Evolutionary conservation across 2,888 invertebrate species (phyloP).

Genomic region (Lymantria dispar): DNA sequence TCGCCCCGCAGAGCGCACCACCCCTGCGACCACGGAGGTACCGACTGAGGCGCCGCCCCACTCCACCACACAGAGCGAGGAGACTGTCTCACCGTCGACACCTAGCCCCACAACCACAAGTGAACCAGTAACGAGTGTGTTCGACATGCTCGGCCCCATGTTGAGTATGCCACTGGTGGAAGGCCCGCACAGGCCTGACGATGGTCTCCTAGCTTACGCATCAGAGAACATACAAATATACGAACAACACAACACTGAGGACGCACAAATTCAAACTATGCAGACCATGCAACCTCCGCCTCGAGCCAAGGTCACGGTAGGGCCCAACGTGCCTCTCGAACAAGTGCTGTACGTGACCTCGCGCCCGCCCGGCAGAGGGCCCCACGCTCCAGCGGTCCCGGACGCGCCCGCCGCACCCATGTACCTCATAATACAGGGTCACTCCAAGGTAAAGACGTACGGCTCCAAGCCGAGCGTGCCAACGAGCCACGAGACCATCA

Average conservation of each 20-base stretch:
- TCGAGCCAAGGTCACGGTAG: slow-evolving; percentile 46
- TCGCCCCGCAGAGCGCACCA: slow-evolving; percentile 45
- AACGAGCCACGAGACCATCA: slow-evolving; percentile 56
- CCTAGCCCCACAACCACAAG: slow-evolving; percentile 35
- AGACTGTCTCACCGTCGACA: slow-evolving; percentile 37
- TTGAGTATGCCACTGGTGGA: slow-evolving; percentile 72
- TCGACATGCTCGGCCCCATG: slow-evolving; percentile 72
- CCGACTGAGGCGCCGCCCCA: slow-evolving; percentile 45
- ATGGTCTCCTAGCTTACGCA: slow-evolving; percentile 69
- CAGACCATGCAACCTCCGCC: slow-evolving; percentile 85
- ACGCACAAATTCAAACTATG: slow-evolving; percentile 74
- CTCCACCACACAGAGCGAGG: slow-evolving; percentile 46
- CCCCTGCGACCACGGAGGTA: slow-evolving; percentile 29
- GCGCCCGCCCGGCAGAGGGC: slow-evolving; percentile 69
- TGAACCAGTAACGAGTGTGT: slow-evolving; percentile 40
- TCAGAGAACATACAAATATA: slow-evolving; percentile 69
- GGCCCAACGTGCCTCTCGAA: slow-evolving; percentile 36
- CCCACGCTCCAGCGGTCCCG: slow-evolving; percentile 74
- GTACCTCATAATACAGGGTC: slow-evolving; percentile 92
- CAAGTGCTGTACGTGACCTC: slow-evolving; percentile 49
- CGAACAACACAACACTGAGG: slow-evolving; percentile 53
- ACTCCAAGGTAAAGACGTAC: slow-evolving; percentile 93
- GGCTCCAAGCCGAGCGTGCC: slow-evolving; percentile 81
- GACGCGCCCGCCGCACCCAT: slow-evolving; percentile 83
- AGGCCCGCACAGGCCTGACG: slow-evolving; percentile 66